phyloP scores from a whole-genome alignment of 2,113 vertebrate species.

The Panthera leo region DNA sequence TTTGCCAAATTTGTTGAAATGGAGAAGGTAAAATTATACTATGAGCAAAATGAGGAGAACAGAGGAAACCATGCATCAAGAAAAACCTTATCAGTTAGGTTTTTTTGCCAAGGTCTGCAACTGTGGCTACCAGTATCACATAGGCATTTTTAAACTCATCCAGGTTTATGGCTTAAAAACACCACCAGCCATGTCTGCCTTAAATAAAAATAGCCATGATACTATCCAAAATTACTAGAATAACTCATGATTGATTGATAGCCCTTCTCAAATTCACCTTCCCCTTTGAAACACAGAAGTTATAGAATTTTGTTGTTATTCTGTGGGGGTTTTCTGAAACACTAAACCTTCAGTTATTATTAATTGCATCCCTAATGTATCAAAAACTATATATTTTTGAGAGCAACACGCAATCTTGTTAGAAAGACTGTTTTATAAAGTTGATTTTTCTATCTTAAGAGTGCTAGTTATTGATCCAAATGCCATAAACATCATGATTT shows the following conservation, averaged over 20 bases:
- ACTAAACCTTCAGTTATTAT: constrained; percentile 11
- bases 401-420: background rate
- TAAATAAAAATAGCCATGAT: background rate
- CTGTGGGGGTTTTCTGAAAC: background rate
- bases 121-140: background rate
- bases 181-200: background rate
- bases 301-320: background rate
- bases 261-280: background rate
- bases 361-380: constrained; percentile 42
- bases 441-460: constrained; percentile 48
- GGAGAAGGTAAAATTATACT: background rate
- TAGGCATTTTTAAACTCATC: background rate
- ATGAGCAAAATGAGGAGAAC: background rate
- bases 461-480: constrained; percentile 41
- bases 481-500: background rate
- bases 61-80: background rate
- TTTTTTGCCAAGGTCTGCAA: background rate
- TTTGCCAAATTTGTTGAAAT: background rate
- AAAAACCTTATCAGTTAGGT: background rate
- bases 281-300: background rate
- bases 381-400: constrained; percentile 47
- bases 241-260: background rate
- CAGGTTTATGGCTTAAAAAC: background rate
- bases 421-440: constrained; percentile 48
- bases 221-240: background rate